Evolutionary conservation across 2,888 invertebrate genomes (phyloP).

Genomic region (Tenthredo mesomela): DNA sequence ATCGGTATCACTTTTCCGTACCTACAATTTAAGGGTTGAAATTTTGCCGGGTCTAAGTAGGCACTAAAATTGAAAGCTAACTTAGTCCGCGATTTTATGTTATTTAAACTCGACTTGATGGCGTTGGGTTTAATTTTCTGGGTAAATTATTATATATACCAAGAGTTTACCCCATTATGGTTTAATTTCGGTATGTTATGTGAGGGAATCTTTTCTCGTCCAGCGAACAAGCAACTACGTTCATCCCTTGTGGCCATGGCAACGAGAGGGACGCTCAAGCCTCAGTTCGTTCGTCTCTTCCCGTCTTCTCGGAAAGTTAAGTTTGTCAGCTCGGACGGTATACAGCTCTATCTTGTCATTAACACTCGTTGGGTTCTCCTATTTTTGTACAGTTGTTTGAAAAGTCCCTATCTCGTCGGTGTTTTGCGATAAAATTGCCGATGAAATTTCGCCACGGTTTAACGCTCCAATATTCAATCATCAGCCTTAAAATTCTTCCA

Average conservation of each 20-base stretch:
- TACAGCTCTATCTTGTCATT: constrained; percentile 35
- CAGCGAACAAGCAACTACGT: neutral
- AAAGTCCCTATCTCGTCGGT: neutral
- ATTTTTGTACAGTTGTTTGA: neutral
- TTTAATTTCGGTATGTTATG: neutral
- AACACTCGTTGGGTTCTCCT: constrained; percentile 21
- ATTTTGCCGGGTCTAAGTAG: neutral
- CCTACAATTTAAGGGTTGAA: neutral
- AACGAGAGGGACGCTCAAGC: constrained; percentile 40
- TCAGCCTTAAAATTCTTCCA: neutral
- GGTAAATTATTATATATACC: neutral
- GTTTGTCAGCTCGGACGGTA: constrained; percentile 44
- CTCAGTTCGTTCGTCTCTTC: neutral
- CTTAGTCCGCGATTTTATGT: neutral
- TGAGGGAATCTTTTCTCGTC: constrained; percentile 5
- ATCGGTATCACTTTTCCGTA: neutral
- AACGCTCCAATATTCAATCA: neutral
- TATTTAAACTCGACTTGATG: no score
- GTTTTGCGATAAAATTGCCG: neutral
- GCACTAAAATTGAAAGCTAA: neutral
- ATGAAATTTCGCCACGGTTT: neutral
- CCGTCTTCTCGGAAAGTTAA: constrained; percentile 41
- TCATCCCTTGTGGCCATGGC: constrained; percentile 49
- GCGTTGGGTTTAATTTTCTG: neutral
- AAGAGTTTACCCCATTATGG: neutral